Base-by-base conservation (phyloP, 2,797 vertebrate species). In the Falco novaeseelandiae region DNA sequence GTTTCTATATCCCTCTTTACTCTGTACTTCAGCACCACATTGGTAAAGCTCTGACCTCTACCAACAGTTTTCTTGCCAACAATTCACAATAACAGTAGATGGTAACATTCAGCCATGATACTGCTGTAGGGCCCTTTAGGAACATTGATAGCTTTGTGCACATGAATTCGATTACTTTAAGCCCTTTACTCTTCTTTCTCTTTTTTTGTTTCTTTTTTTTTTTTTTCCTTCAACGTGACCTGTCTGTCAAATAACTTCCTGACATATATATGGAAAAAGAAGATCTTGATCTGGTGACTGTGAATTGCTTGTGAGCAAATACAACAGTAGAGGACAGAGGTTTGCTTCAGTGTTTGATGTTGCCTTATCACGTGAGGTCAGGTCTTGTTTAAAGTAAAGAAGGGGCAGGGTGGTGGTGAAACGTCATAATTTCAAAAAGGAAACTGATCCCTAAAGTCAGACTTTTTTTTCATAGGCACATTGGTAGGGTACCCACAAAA, bases 321-420 rank as follows among this genome's bases (percentile, higher is more conserved):
- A 38, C 9, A 1, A 2, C 21, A 48, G 65, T 13, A 40, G 32
- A 36, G 20, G 34, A 81, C 40, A 72, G 46, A 90, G 26, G 46
- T 74, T 78, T 78, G 34, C 19, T 74, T 82, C 66, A 19, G 7
- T 40, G 34, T 78, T 69, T 94, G 61, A 20, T 69, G 9, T 66
- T 87, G 18, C 10, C 36, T 73, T 90, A 71, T 57, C 40, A 52
- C 14, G 10, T 6, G 9, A 0, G 1, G 22, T 30, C n/a, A 88
- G 25, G 30, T 83, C 55, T 79, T 49, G 8, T 88, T 82, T 76
- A 78, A 88, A 92, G 79, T 10, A 55, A 76, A n/a, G n/a, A 80
- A 1, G 5, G 12, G 9, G 42, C 17, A 23, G 19, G 9, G 58
- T 22, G 14, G 3, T 2, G 9, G 5, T 2, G 11, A 34, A 36